Evolutionary conservation across 2,113 vertebrate species (phyloP), one percentile per base, ranked within the genome.

Genomic region (Notarius lentiginosus): DNA sequence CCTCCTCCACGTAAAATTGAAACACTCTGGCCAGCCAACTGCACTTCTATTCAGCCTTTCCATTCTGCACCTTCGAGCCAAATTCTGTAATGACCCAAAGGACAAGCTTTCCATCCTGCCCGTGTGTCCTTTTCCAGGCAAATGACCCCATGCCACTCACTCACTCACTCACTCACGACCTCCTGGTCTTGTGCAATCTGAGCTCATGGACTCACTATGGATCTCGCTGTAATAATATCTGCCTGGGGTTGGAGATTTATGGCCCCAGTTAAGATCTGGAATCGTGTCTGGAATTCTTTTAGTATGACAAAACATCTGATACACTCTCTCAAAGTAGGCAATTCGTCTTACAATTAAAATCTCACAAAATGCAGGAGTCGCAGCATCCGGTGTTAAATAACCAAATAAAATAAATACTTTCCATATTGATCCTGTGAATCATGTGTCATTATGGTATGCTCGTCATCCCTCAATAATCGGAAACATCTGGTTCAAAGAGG

Each of bases 181-280:
- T 83, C 51, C 18, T 10, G 24, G 20, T 63, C 10, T 68, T 80
- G 27, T 47, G 15, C 17, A 76, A 80, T 75, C 30, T 0, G 10
- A 15, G 41, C 30, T 73, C 61, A 89, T 34, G 17, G 82, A 65
- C 34, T 65, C 72, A 77, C 66, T 82, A 79, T 20, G 73, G 76
- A 58, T 51, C 49, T 72, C 34, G 11, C 49, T 76, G 41, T 79
- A 84, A 61, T 56, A 65, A 58, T 55, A 56, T 65, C 55, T 63
- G 66, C 24, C 79, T 18, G 51, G 75, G 63, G 41, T 61, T 30
- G 24, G 27, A 83, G 79, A 87, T 89, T 89, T 87, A 87, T 82
- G 60, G 79, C 83, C 81, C 76, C 49, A 58, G 49, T 87, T 84
- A 84, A 65, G 77, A 66, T 11, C 7, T 2, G 14, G 18, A 63